These are phyloP conservation scores for Priocnemis perturbator DNA, from an alignment of 2,888 invertebrate species.

Conservation along the genomic window DNA sequence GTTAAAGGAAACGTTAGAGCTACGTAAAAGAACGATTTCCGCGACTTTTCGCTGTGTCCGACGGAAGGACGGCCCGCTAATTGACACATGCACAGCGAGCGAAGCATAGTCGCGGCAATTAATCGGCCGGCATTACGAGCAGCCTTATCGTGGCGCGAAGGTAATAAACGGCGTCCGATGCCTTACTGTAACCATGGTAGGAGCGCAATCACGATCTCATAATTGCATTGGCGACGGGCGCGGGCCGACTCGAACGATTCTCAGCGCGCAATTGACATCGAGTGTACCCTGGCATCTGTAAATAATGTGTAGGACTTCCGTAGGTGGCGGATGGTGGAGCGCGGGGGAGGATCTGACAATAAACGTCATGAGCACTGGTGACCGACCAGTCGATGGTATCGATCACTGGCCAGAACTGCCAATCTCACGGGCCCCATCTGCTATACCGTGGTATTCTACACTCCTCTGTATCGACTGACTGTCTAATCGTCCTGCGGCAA, in stretches of 20 bases:
- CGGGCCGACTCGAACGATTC: no score
- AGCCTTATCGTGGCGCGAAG: no score
- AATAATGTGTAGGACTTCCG: slow-evolving; percentile 9
- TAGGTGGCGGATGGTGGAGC: neutral
- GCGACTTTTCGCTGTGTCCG: no score
- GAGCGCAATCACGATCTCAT: no score
- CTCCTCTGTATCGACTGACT: slow-evolving; percentile 8
- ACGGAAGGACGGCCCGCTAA: no score
- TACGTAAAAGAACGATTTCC: no score
- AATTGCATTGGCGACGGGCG: neutral
- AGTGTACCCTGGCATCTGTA: neutral
- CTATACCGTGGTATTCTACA: slow-evolving; percentile 4
- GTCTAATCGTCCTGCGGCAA: slow-evolving; percentile 26
- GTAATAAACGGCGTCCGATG: no score
- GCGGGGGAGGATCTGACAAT: slow-evolving; percentile 2
- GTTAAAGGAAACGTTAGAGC: no score
- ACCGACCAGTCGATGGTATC: slow-evolving; percentile 30
- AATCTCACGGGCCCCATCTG: slow-evolving; percentile 11
- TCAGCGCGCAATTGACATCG: neutral
- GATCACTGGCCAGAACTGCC: slow-evolving; percentile 30
- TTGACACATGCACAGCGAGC: no score
- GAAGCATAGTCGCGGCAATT: no score
- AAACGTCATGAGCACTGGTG: slow-evolving; percentile 5
- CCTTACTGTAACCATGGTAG: no score
- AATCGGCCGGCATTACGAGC: no score